Conservation (phyloP, 2,888 invertebrate species). For the Pantelozetes paolii region DNA sequence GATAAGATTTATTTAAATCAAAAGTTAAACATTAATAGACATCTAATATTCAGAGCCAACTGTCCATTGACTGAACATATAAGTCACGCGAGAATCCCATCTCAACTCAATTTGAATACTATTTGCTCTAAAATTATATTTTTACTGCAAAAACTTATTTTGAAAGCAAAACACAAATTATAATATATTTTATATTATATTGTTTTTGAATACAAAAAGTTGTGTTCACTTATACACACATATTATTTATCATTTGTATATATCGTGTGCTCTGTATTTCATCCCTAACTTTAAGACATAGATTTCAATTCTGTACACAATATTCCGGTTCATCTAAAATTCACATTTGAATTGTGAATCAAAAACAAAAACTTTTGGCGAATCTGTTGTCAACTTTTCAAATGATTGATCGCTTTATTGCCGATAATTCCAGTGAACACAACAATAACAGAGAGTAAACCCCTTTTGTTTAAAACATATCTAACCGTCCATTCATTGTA, state of each 20-base stretch:
- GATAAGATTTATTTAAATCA: not conserved
- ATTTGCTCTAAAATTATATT: not conserved
- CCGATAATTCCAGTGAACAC: not conserved
- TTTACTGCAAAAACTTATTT: not conserved
- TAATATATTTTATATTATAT: not conserved
- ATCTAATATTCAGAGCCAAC: constrained; percentile 3
- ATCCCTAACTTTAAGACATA: no score
- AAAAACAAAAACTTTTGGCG: not conserved
- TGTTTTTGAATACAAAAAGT: no score
- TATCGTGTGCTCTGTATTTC: no score
- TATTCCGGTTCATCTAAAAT: no score
- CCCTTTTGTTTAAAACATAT: not conserved
- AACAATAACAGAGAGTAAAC: not conserved
- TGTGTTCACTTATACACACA: no score
- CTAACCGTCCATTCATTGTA: not conserved
- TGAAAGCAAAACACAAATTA: constrained; percentile 7
- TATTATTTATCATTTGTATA: no score
- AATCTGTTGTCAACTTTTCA: constrained; percentile 11
- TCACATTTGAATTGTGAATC: no score
- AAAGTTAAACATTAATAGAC: not conserved
- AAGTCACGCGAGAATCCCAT: constrained; percentile 13
- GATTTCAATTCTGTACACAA: no score
- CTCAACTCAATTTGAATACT: not conserved
- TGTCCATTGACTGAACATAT: not conserved
- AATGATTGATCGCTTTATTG: constrained; percentile 4